phyloP scores from a whole-genome alignment of 2,888 invertebrate species.

The Catocala sponsa region DNA sequence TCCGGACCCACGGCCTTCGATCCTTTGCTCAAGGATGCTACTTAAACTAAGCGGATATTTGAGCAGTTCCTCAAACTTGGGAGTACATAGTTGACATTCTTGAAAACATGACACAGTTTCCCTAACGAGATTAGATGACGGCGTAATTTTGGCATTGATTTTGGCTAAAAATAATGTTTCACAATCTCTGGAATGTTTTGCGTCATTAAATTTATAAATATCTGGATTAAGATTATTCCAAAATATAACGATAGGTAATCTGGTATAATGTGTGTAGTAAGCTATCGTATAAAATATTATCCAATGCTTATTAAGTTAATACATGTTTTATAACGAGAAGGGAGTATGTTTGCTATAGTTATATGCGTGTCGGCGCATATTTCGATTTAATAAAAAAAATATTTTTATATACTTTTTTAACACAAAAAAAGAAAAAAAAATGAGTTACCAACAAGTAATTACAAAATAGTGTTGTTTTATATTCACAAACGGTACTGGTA shows the following conservation, averaged over 20 bases:
- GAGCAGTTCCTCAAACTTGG: slow-evolving; percentile 15
- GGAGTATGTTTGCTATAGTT: too few species aligned
- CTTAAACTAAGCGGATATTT: slow-evolving; percentile 27
- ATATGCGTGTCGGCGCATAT: too few species aligned
- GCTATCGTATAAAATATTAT: too few species aligned
- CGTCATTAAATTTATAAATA: background rate
- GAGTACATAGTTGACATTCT: slow-evolving; percentile 23
- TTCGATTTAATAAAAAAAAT: too few species aligned
- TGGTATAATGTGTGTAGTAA: too few species aligned
- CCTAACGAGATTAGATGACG: slow-evolving; percentile 3
- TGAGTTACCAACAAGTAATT: too few species aligned
- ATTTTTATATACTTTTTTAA: too few species aligned
- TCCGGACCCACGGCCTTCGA: slow-evolving; percentile 22
- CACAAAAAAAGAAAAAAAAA: too few species aligned
- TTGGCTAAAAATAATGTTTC: background rate
- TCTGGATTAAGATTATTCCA: background rate
- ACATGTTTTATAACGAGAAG: too few species aligned
- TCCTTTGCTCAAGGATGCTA: slow-evolving; percentile 25
- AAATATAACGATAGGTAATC: background rate
- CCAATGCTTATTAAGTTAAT: too few species aligned
- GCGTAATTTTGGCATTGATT: slow-evolving; percentile 3
- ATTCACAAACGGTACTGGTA: too few species aligned
- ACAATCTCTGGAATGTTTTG: background rate
- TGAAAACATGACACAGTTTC: slow-evolving; percentile 15
- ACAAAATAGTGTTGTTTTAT: too few species aligned